Base-by-base conservation (phyloP, 2,888 invertebrate genomes). In the Pseudococcus longispinus region DNA sequence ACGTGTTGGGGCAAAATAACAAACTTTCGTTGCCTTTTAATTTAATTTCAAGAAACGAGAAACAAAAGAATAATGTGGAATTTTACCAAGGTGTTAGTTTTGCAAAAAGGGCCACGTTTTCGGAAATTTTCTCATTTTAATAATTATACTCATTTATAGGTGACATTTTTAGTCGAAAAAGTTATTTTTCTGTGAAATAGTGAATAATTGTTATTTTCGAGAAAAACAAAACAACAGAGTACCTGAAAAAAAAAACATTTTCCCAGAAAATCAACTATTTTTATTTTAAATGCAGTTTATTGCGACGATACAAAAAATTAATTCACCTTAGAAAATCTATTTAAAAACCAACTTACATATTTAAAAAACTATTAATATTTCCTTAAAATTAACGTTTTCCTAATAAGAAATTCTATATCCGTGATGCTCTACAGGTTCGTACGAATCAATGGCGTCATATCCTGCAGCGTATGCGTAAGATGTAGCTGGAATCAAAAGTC, bases 341-440 rank as follows among this genome's bases (percentile, higher is more conserved):
- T 6, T 37, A 37, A 37, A 37, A 37, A 37, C 37, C 4, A 37
- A 37, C 37, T 20, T 60, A 60, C 9, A 23, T 5, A 55, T 60
- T 60, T 60, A 60, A 23, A 60, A 23, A 5, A 9, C 23, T 60
- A 60, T 23, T 15, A 46, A 46, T 46, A 46, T 46, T 46, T 46
- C 46, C 51, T 51, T 20, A 65, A 65, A 65, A 65, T 29, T 26
- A 29, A 2, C 13, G 3, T 18, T 70, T 29, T 29, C 18, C 20
- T 89, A 91, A 88, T 90, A 91, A 55, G 89, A 89, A 87, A 91
- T 90, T 88, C 88, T 88, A 89, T 90, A 91, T 84, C 90, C 90
- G 88, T 90, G 90, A 88, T 90, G 90, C 89, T 91, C 90, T 55
- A 90, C 89, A 13, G 91, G 91, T 65, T 91, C 90, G 18, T 89